These are phyloP conservation scores for Drosophila yakuba DNA, from an alignment of 1,140 invertebrate species.

Conservation along the genomic window DNA sequence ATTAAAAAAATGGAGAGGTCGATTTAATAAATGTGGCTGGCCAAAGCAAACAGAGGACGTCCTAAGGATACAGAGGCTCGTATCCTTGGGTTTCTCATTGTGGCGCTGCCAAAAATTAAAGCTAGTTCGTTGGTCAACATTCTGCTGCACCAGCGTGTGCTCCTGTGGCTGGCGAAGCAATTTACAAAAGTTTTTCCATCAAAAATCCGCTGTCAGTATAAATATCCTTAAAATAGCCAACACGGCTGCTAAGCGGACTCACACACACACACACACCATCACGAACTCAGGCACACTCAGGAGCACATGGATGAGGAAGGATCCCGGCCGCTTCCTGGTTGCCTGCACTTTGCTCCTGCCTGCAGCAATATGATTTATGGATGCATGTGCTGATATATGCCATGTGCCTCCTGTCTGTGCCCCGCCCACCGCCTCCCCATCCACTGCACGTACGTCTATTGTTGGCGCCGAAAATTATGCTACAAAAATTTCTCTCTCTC, in stretches of 20 bases:
- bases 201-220: slow-evolving; percentile 84
- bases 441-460: slow-evolving; percentile 59
- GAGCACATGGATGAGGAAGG: slow-evolving; percentile 43
- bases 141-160: slow-evolving; percentile 18
- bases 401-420: slow-evolving; percentile 54
- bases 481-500: slow-evolving; percentile 76
- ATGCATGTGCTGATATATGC: slow-evolving; percentile 83
- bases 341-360: slow-evolving; percentile 70
- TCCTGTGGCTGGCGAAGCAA: slow-evolving; percentile 68
- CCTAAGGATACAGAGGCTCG: slow-evolving; percentile 22
- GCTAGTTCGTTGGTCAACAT: slow-evolving; percentile 38
- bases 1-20: slow-evolving; percentile 76
- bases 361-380: slow-evolving; percentile 83
- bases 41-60: slow-evolving; percentile 51
- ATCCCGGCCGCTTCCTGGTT: slow-evolving; percentile 68
- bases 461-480: slow-evolving; percentile 81
- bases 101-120: slow-evolving; percentile 52
- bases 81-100: slow-evolving; percentile 34
- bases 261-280: slow-evolving; percentile 29
- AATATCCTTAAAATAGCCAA: slow-evolving; percentile 84
- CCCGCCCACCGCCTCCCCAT: background rate
- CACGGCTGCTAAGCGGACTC: slow-evolving; percentile 62
- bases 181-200: slow-evolving; percentile 85
- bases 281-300: slow-evolving; percentile 1
- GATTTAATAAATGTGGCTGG: slow-evolving; percentile 74